Evolutionary conservation across 2,888 invertebrate species (phyloP).

Genomic region (Merodon equestris): DNA sequence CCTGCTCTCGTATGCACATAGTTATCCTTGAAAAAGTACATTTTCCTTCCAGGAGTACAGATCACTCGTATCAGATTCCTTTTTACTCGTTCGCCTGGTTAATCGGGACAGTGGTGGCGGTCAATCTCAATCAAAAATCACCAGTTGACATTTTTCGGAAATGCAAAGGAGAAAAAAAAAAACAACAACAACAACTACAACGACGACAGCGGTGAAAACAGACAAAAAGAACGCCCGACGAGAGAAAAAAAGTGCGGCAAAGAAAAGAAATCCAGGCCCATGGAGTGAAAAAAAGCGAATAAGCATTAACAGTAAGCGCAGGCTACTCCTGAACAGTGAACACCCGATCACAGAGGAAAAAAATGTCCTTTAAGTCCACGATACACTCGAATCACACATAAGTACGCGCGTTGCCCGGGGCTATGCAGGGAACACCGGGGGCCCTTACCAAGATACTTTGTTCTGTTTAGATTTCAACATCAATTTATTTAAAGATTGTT

Average conservation of each 20-base stretch:
- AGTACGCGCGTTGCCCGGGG: no score
- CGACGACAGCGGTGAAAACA: constrained; percentile 3
- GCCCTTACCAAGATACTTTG: constrained; percentile 62
- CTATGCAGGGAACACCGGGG: not conserved
- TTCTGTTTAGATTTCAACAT: constrained; percentile 68
- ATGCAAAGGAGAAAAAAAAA: constrained; percentile 54
- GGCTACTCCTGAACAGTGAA: constrained; percentile 44
- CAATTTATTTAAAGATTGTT: constrained; percentile 63
- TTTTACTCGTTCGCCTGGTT: not conserved
- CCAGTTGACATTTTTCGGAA: constrained; percentile 67
- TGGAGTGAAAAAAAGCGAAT: constrained; percentile 36
- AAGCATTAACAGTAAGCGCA: constrained; percentile 68
- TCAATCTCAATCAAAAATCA: constrained; percentile 68
- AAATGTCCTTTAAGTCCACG: constrained; percentile 53
- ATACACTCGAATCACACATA: constrained; percentile 14
- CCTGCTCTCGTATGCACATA: not conserved
- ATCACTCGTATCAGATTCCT: constrained; percentile 2
- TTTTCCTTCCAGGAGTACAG: not conserved
- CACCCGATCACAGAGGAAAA: constrained; percentile 12
- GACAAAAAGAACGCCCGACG: no score
- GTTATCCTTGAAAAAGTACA: constrained; percentile 44
- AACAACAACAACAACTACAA: constrained; percentile 8
- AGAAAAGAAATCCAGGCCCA: constrained; percentile 24
- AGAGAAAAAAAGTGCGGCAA: constrained; percentile 2
- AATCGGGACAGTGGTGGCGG: constrained; percentile 38